Evolutionary conservation across 2,113 vertebrate species (phyloP), one percentile per base, ranked within the genome.

Genomic region (Clarias gariepinus): DNA sequence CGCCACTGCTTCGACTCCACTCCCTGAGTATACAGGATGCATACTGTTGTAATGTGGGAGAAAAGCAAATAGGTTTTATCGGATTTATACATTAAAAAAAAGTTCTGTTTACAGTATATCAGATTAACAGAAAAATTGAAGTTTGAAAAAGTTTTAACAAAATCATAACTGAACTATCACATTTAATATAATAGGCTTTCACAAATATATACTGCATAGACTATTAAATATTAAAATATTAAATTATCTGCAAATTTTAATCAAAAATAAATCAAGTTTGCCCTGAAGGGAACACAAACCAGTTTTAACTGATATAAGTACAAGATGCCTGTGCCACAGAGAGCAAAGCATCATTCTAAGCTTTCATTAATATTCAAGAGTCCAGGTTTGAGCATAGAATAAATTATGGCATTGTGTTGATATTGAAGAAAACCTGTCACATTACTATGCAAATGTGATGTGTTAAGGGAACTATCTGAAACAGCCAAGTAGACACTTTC

Each of bases 21-120:
- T 9, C 95, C 96, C 93, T 99, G 97, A n/a, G 95, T 97, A 91
- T 98, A 98, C 90, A 99, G 94, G 89, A 98, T 96, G 25, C 98
- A 97, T 86, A 99, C 98, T 99, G 95, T 63, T 33, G 64, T 63
- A 9, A 18, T 19, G 64, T 23, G n/a, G 63, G 3, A 76, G 41
- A 86, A 16, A 83, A 61, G 0, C 10, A 36, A 16, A 74, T 33
- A 60, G 0, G 7, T 47, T 47, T 47, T 47, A 47, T 47, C 47
- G n/a, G 47, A 55, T 28, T 53, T 55, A n/a, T 77, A 28, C 25
- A n/a, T 30, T n/a, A 25, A 18, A 55, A 52, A 28, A 25, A 52
- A 1, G 28, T 41, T n/a, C 18, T 23, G n/a, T 58, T 83, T n/a
- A n/a, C n/a, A n/a, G n/a, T 64, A 10, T 73, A 73, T 66, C 16